Base-by-base conservation (phyloP, 2,797 vertebrate genomes). In the Lepilemur septentrionalis region DNA sequence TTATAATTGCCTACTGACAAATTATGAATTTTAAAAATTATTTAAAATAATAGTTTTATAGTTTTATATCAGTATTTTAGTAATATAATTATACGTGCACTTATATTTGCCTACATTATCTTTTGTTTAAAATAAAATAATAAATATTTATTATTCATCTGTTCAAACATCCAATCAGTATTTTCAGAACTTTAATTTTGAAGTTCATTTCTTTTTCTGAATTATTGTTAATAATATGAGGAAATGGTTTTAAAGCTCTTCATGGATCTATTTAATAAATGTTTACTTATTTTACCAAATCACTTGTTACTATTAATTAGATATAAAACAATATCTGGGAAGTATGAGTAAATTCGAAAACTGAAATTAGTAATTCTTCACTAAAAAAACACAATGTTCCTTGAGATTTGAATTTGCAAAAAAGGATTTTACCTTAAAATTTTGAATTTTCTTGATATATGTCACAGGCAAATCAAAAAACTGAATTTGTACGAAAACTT, bases 321-420 rank as follows among this genome's bases (percentile, higher is more conserved):
- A 97, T 96, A 97, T 79, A 96, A 93, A 97, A 94, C 96, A 97
- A 96, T 93, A 76, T 94, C 95, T 97, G 88, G 35, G 97, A 98
- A 89, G 30, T 98, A 98, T 95, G 97, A 85, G 78, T 97, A 97
- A 97, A 98, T 97, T 82, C 83, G 97, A 96, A 89, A 93, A 91
- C 91, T 95, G 57, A 96, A 97, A 98, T 98, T 98, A 98, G 86
- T 92, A 97, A 83, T 86, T 98, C 91, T 83, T 93, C 79, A 92
- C 93, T 55, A 4, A 97, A 86, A 92, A 97, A 82, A 55, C 52
- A 30, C 78, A 96, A 73, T 83, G 15, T 97, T 97, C 96, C 82
- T 84, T 97, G 61, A 97, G 83, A 97, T 98, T 93, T 92, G 41
- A 97, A 93, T 94, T 97, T 93, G 38, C n/a, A 46, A 59, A 59